Percentiles rank a stretch among this genome's conserved stretches.
Evolutionary conservation across 2,113 vertebrate species (phyloP).

Genomic region (Hystrix cristata): DNA sequence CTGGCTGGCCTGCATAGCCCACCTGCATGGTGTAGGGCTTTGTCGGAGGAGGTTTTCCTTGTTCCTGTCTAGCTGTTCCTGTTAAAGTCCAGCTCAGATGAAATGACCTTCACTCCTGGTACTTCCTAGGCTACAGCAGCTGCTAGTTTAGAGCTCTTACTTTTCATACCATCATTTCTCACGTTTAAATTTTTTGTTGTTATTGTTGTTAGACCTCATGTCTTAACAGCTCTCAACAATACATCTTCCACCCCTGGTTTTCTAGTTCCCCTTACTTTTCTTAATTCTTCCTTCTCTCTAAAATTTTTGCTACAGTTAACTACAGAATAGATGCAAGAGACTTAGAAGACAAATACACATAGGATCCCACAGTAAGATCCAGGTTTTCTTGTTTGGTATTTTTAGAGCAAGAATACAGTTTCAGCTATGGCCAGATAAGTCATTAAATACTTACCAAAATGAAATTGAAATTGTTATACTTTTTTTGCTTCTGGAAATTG

Average conservation of each 20-base stretch:
- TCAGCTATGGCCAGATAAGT: neutral
- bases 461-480: neutral
- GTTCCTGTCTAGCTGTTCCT: neutral
- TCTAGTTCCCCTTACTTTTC: conserved; percentile 61
- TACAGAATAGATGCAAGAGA: conserved; percentile 8
- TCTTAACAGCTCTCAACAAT: conserved; percentile 52
- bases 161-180: neutral
- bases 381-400: neutral
- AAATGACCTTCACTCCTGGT: neutral
- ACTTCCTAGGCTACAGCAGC: neutral
- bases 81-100: neutral
- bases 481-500: neutral
- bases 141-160: conserved; percentile 37
- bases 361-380: neutral
- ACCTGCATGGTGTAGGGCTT: neutral
- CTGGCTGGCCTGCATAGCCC: neutral
- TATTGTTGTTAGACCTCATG: neutral
- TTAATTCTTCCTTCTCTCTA: conserved; percentile 15
- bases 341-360: neutral
- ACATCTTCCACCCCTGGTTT: conserved; percentile 61
- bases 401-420: neutral
- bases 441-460: neutral
- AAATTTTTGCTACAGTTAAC: conserved; percentile 38
- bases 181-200: neutral
- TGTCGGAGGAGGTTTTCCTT: neutral